Percentiles rank a stretch among this genome's conserved stretches.
These are phyloP conservation scores for Hypsopygia costalis DNA, from an alignment of 2,888 invertebrate species.

Conservation along the genomic window DNA sequence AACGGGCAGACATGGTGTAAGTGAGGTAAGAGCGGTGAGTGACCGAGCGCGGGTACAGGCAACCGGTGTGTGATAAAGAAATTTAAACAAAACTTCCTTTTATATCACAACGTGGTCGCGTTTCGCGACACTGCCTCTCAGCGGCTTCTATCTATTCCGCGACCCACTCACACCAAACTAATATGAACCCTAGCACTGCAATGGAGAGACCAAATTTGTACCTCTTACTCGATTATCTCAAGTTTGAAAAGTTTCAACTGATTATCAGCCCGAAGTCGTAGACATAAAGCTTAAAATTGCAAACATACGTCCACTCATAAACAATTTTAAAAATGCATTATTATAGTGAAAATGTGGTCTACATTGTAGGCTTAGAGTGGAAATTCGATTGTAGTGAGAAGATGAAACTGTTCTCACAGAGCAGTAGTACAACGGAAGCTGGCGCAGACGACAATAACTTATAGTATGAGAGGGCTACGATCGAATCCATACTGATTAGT, in stretches of 20 bases:
- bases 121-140: slow-evolving; percentile 74
- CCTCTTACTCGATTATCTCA: background rate
- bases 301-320: slow-evolving; percentile 1
- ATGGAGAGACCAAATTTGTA: slow-evolving; percentile 2
- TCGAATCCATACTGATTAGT: no score
- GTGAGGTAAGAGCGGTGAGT: slow-evolving; percentile 34
- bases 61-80: slow-evolving; percentile 71
- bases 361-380: slow-evolving; percentile 32
- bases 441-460: background rate
- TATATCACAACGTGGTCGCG: slow-evolving; percentile 76
- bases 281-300: slow-evolving; percentile 28
- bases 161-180: slow-evolving; percentile 12
- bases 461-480: no score
- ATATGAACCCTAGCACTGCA: background rate
- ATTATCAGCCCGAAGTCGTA: slow-evolving; percentile 31
- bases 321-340: slow-evolving; percentile 27
- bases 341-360: slow-evolving; percentile 43
- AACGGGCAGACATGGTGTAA: slow-evolving; percentile 67
- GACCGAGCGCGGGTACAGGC: slow-evolving; percentile 59
- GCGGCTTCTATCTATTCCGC: slow-evolving; percentile 42
- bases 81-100: slow-evolving; percentile 77
- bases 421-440: background rate
- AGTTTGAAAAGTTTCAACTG: slow-evolving; percentile 9
- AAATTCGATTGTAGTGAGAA: slow-evolving; percentile 26
- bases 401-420: slow-evolving; percentile 10